Percentiles rank a stretch among this genome's conserved stretches.
Conservation (phyloP, 1,140 invertebrate species). For the Drosophila nigromelanica region DNA sequence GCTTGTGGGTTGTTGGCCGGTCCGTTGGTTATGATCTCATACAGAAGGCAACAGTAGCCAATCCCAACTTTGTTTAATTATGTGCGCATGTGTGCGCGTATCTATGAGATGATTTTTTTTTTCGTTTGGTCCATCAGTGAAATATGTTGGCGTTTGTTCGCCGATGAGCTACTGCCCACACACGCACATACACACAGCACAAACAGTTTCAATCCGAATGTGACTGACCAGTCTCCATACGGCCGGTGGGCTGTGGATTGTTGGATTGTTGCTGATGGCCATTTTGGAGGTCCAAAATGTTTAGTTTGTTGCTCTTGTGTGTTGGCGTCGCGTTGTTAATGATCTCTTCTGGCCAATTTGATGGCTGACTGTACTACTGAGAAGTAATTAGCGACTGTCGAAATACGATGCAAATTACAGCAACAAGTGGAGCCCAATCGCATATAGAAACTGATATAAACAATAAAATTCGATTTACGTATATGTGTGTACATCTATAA, state of each 20-base stretch:
- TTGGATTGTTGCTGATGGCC: conserved; percentile 30
- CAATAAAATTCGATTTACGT: conserved; percentile 16
- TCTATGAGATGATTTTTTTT: conserved; percentile 40
- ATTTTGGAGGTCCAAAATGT: conserved; percentile 32
- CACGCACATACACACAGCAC: conserved; percentile 1
- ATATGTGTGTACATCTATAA: neutral
- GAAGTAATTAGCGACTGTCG: conserved; percentile 28
- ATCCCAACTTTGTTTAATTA: conserved; percentile 58
- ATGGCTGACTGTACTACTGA: conserved; percentile 27
- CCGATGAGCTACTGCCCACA: conserved; percentile 52
- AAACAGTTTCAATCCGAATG: too few species aligned
- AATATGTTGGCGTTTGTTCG: conserved; percentile 44
- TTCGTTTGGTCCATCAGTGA: conserved; percentile 38
- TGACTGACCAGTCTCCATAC: conserved; percentile 6
- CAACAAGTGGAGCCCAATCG: conserved; percentile 39
- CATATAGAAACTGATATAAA: conserved; percentile 18
- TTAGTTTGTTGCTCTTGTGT: conserved; percentile 14
- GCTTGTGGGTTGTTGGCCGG: conserved; percentile 37
- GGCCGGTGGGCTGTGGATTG: conserved; percentile 1
- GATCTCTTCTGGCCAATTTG: conserved; percentile 23
- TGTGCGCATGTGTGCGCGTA: conserved; percentile 22
- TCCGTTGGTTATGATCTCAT: conserved; percentile 42
- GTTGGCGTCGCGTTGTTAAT: conserved; percentile 43
- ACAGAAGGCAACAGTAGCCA: conserved; percentile 31
- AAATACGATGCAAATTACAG: neutral